Conservation (phyloP, 2,113 vertebrate species). For the Xiphophorus maculatus region DNA sequence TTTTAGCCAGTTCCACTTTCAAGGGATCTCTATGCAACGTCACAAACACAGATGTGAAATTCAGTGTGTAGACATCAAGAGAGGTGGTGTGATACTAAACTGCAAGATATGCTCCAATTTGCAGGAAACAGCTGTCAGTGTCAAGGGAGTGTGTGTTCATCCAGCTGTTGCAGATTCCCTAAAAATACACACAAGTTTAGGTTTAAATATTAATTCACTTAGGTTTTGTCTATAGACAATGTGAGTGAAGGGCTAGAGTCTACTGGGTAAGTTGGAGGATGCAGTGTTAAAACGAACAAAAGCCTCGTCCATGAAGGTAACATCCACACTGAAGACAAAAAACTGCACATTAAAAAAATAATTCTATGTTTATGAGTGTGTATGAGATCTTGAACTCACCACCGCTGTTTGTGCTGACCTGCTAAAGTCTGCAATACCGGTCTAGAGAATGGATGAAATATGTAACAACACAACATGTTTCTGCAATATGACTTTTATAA, state of each 20-base stretch:
- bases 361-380: too few species aligned
- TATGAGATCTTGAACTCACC: too few species aligned
- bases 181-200: constrained; percentile 1
- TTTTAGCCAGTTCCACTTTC: neutral
- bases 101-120: constrained; percentile 21
- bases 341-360: too few species aligned
- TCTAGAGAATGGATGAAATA: too few species aligned
- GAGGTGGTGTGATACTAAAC: constrained; percentile 20
- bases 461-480: too few species aligned
- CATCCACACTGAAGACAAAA: too few species aligned
- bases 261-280: neutral
- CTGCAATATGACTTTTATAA: too few species aligned
- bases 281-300: too few species aligned
- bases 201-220: constrained; percentile 10
- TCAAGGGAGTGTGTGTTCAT: constrained; percentile 25
- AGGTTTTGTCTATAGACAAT: neutral
- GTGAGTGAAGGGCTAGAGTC: neutral
- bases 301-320: too few species aligned
- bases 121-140: constrained; percentile 40
- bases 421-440: too few species aligned
- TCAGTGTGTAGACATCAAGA: neutral
- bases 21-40: neutral
- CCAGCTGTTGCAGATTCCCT: constrained; percentile 37
- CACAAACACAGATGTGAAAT: constrained; percentile 23
- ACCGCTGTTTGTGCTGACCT: too few species aligned